phyloP scores from a whole-genome alignment of 2,797 vertebrate species.

The Oreochromis grahami region DNA sequence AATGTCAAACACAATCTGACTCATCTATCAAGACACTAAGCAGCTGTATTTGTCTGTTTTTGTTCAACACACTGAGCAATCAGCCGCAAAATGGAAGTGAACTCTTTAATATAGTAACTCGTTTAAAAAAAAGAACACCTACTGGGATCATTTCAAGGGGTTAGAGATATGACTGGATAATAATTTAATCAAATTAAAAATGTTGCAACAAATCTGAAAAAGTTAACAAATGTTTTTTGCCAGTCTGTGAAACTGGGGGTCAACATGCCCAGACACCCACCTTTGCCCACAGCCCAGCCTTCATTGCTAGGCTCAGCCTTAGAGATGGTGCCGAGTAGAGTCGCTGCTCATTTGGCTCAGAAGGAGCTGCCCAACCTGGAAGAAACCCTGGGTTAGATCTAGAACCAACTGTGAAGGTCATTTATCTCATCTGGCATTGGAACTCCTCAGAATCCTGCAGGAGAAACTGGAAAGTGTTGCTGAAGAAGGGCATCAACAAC shows the following conservation, averaged over 20 bases:
- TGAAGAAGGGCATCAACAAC: not conserved
- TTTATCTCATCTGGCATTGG: not conserved
- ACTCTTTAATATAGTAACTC: not conserved
- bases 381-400: not conserved
- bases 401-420: not conserved
- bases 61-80: not conserved
- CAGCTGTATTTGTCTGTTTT: not conserved
- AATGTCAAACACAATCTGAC: not conserved
- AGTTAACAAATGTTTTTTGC: not conserved
- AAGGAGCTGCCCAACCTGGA: not conserved
- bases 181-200: not conserved
- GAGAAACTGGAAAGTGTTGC: not conserved
- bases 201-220: not conserved
- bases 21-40: not conserved
- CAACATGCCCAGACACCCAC: not conserved
- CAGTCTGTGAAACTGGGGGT: not conserved
- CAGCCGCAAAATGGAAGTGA: not conserved
- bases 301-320: not conserved
- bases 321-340: not conserved
- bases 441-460: not conserved
- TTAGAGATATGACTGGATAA: not conserved
- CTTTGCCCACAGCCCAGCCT: not conserved
- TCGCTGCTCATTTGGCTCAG: not conserved
- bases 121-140: not conserved
- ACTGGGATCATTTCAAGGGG: not conserved